Evolutionary conservation across 2,113 vertebrate species (phyloP).

Genomic region (Cololabis saira): DNA sequence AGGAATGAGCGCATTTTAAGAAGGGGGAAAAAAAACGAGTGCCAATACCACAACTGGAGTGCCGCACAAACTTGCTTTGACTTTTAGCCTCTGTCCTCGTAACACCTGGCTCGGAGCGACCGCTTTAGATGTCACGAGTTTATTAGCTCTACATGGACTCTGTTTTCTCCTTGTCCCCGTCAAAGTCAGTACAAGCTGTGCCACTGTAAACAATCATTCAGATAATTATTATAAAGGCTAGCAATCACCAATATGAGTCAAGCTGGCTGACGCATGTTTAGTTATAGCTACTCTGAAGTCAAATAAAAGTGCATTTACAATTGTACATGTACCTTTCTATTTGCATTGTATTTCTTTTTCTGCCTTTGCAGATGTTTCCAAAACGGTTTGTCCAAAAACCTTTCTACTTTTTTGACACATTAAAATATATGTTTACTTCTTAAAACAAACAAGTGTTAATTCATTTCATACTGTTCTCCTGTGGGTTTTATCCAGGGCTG

Average conservation of each 20-base stretch:
- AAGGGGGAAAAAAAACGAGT: conserved; percentile 47
- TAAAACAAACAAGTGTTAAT: background rate
- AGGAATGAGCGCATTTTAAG: conserved; percentile 64
- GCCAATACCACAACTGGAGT: conserved; percentile 67
- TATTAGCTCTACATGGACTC: conserved; percentile 3
- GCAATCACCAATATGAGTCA: no score
- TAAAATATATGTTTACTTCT: background rate
- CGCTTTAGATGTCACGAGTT: conserved; percentile 25
- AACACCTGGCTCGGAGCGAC: conserved; percentile 30
- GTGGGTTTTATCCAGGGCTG: conserved; percentile 1
- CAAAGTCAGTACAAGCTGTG: conserved; percentile 13
- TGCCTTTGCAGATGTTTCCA: no score
- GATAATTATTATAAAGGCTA: conserved; percentile 6
- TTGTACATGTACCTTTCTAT: no score
- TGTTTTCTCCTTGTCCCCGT: conserved; percentile 36
- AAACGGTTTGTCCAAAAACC: no score
- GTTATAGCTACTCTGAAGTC: no score
- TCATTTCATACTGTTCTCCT: background rate
- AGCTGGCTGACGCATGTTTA: no score
- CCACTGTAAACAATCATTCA: conserved; percentile 20
- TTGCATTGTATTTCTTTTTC: no score
- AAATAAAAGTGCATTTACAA: background rate
- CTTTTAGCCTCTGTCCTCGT: conserved; percentile 61
- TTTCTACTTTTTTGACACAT: no score
- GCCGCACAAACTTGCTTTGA: conserved; percentile 66